Percentiles rank a stretch among this genome's conserved stretches.
Evolutionary conservation across 2,888 invertebrate genomes (phyloP).

Genomic region (Icerya purchasi): DNA sequence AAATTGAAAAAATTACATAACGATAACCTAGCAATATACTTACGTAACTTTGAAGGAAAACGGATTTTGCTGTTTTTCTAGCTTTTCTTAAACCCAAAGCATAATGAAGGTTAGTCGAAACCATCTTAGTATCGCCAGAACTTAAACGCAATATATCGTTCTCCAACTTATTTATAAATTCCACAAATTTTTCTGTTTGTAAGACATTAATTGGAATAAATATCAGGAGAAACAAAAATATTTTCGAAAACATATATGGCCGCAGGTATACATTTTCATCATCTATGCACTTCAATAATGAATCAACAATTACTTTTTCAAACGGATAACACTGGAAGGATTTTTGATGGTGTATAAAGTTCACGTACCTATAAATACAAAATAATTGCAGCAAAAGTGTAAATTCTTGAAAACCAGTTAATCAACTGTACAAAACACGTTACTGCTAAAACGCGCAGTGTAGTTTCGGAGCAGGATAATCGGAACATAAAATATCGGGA

Average conservation of each 20-base stretch:
- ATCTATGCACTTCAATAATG: background rate
- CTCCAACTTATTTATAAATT: background rate
- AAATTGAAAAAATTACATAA: no score
- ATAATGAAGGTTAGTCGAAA: background rate
- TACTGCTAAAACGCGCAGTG: no score
- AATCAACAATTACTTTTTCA: background rate
- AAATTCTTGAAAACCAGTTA: no score
- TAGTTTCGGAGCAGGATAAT: no score
- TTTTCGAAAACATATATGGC: background rate
- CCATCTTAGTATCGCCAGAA: background rate
- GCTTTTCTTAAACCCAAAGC: background rate
- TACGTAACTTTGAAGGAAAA: background rate
- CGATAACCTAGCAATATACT: no score
- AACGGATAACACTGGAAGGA: background rate
- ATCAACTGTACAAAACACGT: no score
- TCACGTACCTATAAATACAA: background rate
- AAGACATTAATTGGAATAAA: background rate
- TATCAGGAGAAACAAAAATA: background rate
- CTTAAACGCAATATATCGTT: background rate
- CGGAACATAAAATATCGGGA: no score
- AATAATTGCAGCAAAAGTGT: no score
- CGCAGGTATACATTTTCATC: background rate
- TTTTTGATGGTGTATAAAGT: background rate
- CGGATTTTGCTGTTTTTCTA: background rate
- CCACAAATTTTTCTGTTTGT: background rate